Percentiles rank a stretch among this genome's conserved stretches.
phyloP scores from a whole-genome alignment of 2,797 vertebrate genomes.

The Acanthiza pusilla region DNA sequence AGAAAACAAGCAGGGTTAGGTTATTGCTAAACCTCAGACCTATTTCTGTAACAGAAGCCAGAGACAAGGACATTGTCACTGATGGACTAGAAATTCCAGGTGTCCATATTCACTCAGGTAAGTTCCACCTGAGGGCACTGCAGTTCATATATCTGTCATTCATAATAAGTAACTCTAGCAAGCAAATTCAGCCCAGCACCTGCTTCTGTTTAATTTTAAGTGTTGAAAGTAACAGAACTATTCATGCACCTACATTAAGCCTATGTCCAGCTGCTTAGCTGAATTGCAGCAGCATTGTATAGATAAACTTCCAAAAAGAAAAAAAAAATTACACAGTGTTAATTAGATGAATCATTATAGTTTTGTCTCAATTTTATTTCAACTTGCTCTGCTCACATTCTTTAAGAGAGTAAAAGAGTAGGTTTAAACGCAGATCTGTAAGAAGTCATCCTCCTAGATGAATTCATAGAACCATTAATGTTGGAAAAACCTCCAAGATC shows the following conservation, averaged over 20 bases:
- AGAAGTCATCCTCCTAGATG: background rate
- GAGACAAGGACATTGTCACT: background rate
- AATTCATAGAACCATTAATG: background rate
- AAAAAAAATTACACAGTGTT: background rate
- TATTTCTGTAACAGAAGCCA: background rate
- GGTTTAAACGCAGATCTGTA: background rate
- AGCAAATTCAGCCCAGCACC: background rate
- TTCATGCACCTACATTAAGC: background rate
- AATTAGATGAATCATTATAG: background rate
- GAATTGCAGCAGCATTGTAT: background rate
- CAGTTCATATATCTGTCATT: background rate
- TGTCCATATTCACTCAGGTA: background rate
- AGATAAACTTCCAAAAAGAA: background rate
- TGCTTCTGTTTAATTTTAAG: background rate
- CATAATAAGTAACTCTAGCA: background rate
- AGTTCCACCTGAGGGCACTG: background rate
- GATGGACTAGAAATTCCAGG: background rate
- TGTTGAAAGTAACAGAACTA: background rate
- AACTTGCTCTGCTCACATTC: background rate
- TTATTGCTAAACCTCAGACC: background rate
- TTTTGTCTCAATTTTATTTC: background rate
- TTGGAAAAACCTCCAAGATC: background rate
- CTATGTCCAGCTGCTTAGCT: background rate
- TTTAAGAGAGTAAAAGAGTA: background rate
- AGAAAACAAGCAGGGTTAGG: background rate